Base-by-base conservation (phyloP, 2,113 vertebrate species). In the Strix aluco region DNA sequence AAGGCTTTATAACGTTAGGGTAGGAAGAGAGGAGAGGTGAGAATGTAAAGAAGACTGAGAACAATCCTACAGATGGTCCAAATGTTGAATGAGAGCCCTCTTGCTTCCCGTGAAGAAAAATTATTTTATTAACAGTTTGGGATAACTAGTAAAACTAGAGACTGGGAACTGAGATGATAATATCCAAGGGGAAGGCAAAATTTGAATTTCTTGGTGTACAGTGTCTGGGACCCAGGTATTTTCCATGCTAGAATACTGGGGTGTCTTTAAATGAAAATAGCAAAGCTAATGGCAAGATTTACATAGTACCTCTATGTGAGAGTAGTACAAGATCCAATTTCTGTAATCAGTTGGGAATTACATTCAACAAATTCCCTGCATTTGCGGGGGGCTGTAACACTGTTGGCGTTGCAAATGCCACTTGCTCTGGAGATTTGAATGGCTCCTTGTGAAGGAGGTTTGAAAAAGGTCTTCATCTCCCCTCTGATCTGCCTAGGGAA, bases 221-320 rank as follows among this genome's bases (percentile, higher is more conserved):
- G 20, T 49, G 30, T 2, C 11, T 72, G 52, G 47, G 38, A 23
- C n/a, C 13, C 5, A 6, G 25, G 1, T 34, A 3, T 54, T 81
- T 77, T 66, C 69, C 32, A 3, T 20, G 30, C 44, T 80, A 23
- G 19, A 55, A 10, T 15, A 18, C 1, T 14, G 4, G 18, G 21
- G 6, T 30, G 27, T 44, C 6, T 91, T 91, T 57, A 34, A 66
- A 38, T 42, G 66, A 62, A 84, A 78, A 29, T 22, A 32, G 6
- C 38, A 58, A 23, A 42, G 67, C 42, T 58, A 18, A 17, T 62
- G 59, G 47, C 42, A n/a, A 34, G 40, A 21, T 2, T 44, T 42
- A 1, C 1, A 1, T 1, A 18, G 71, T 3, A 9, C 5, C 25
- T 78, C 7, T 10, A 0, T 11, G 7, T 19, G 21, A 36, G 51